phyloP scores from a whole-genome alignment of 2,797 vertebrate species.

The Oreochromis grahami region DNA sequence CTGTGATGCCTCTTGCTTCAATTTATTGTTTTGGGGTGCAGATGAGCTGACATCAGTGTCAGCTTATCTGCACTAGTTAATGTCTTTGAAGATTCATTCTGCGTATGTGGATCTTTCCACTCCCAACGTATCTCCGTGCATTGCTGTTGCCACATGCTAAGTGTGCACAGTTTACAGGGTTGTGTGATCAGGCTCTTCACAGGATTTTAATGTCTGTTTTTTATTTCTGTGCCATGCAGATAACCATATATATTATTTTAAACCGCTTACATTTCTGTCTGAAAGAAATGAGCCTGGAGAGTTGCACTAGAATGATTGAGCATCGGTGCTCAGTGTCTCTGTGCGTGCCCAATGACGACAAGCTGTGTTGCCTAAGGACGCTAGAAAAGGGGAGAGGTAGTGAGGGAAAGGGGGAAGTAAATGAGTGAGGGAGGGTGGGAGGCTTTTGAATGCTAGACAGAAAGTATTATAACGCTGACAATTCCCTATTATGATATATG shows the following conservation, averaged over 20 bases:
- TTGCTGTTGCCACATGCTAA: slow-evolving; percentile 14
- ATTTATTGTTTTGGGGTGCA: slow-evolving; percentile 56
- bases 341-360: slow-evolving; percentile 33
- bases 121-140: neutral
- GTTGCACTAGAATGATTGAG: slow-evolving; percentile 41
- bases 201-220: slow-evolving; percentile 11
- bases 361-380: slow-evolving; percentile 37
- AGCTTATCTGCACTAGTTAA: neutral
- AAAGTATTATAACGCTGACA: neutral
- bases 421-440: neutral
- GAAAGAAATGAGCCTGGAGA: slow-evolving; percentile 26
- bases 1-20: slow-evolving; percentile 50
- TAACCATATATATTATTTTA: slow-evolving; percentile 30
- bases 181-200: slow-evolving; percentile 6
- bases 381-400: neutral
- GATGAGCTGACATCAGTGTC: slow-evolving; percentile 51
- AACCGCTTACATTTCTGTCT: slow-evolving; percentile 21
- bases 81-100: slow-evolving; percentile 20
- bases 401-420: neutral
- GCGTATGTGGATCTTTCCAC: slow-evolving; percentile 5
- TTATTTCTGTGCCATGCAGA: slow-evolving; percentile 21
- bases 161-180: slow-evolving; percentile 2
- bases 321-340: slow-evolving; percentile 28
- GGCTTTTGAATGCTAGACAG: neutral
- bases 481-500: neutral